Base-by-base conservation (phyloP, 2,888 invertebrate genomes). In the Papilio demoleus region DNA sequence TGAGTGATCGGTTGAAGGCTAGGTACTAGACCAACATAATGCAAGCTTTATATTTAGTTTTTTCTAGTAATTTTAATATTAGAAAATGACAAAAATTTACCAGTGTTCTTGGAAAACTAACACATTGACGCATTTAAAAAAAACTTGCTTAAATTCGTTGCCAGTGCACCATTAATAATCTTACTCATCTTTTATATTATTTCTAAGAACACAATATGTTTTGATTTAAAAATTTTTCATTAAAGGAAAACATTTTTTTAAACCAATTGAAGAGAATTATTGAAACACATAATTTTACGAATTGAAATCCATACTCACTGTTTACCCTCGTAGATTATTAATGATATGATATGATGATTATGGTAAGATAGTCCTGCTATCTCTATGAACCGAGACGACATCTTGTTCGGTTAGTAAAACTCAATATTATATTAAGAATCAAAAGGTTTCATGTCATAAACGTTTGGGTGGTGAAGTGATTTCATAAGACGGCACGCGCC, bases 401-500 rank as follows among this genome's bases (percentile, higher is more conserved):
- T n/a, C n/a, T n/a, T n/a, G n/a, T n/a, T n/a, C n/a, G n/a, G n/a
- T n/a, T n/a, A n/a, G n/a, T n/a, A n/a, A n/a, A n/a, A 17, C 17
- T 38, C 4, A 38, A 38, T 14, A 4, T 38, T 8, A 11, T 38
- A 5, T 14, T 14, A 4, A 14, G 38, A 38, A n/a, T 82, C 79
- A 79, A 31, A 34, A n/a, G 69, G 73, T 60, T 36, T 53, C 53
- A 34, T 45, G 45, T 61, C 64, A 22, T 65, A 65, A 50, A 50
- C 60, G 74, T 65, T 67, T 67, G 74, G 76, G 77, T 24, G 58
- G 5, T 27, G 56, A 22, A 12, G 45, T 12, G 14, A 70, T 76
- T 81, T 82, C 79, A 81, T 80, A 81, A 81, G 70, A 67, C 71
- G 84, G 87, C 89, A 87, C 88, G 88, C 82, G 89, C 82, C 82